These are phyloP conservation scores for Odontocolon sp. DNA, from an alignment of 2,888 invertebrate genomes.

Conservation along the genomic window DNA sequence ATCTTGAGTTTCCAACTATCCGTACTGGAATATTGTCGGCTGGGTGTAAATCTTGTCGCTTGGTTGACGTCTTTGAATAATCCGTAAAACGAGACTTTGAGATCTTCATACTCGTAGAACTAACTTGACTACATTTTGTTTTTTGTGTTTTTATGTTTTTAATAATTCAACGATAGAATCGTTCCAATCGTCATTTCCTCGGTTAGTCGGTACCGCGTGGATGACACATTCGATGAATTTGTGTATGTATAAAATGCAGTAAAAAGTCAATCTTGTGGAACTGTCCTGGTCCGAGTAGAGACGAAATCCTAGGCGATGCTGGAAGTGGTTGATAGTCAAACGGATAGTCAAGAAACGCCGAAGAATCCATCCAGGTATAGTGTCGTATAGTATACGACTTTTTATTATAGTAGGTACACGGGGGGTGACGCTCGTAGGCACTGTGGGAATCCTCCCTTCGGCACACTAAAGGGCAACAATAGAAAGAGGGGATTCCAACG, in stretches of 20 bases:
- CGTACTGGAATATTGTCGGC: slow-evolving; percentile 8
- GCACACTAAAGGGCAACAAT: slow-evolving; percentile 70
- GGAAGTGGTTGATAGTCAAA: slow-evolving; percentile 31
- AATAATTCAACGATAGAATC: too few species aligned
- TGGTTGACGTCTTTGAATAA: slow-evolving; percentile 16
- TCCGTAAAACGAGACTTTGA: neutral
- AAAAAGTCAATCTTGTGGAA: slow-evolving; percentile 52
- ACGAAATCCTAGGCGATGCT: slow-evolving; percentile 23
- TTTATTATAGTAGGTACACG: slow-evolving; percentile 63
- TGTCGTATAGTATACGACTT: slow-evolving; percentile 52
- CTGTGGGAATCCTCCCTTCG: slow-evolving; percentile 69
- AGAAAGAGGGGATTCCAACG: slow-evolving; percentile 62
- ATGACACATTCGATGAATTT: neutral
- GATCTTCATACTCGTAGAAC: slow-evolving; percentile 3
- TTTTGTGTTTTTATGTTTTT: neutral
- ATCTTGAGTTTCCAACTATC: slow-evolving; percentile 3
- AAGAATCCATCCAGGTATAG: slow-evolving; percentile 58
- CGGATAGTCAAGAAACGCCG: slow-evolving; percentile 49
- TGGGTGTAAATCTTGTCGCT: neutral
- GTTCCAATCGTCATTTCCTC: too few species aligned
- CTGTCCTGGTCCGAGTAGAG: slow-evolving; percentile 31
- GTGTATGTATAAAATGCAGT: neutral
- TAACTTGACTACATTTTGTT: neutral
- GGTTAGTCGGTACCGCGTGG: too few species aligned
- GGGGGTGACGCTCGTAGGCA: slow-evolving; percentile 69